Evolutionary conservation across 37 sponge, comb jelly and placozoan genomes (phyloP), one percentile per base, ranked within the genome.

Genomic region (Chondrilla cf. caribensis): DNA sequence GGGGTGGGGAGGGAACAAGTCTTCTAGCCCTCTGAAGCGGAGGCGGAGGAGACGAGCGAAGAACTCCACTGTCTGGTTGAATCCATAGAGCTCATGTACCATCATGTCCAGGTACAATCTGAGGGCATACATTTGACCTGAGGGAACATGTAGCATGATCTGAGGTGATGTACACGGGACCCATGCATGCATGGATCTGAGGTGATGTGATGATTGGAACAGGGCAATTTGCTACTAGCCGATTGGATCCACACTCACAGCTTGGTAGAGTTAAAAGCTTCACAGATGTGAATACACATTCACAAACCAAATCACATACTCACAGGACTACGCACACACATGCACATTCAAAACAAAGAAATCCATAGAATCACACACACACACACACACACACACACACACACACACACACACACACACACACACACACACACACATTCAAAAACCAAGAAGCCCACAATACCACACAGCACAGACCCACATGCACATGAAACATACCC

Each of bases 81-180:
- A 86, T 62, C 96, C 96, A 85, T 87, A 87, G 60, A 95, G 58
- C 15, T 88, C 81, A 67, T 95, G 90, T n/a, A 95, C 51, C 89
- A 95, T 79, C 91, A 95, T 88, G 70, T 95, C 96, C 62, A 95
- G 78, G 79, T 88, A 95, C 24, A 95, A 80, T 18, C 96, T 82
- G 31, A 95, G 86, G 18, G 87, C 91, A 82, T 83, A 92, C 89
- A 93, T 87, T 79, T 86, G 91, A 83, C 96, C 96, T 92, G n/a
- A n/a, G n/a, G n/a, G n/a, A n/a, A n/a, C 58, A 19, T 57, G 58
- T 15, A 15, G 15, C 15, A 19, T 19, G 15, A 57, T 15, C 58
- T 21, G 19, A 57, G 15, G 15, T 57, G 19, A 57, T 57, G 58
- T 19, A 57, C 58, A 57, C 58, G 15, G 15, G 19, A 57, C 15